Evolutionary conservation across 2,797 vertebrate species (phyloP).

Genomic region (Nasua narica): DNA sequence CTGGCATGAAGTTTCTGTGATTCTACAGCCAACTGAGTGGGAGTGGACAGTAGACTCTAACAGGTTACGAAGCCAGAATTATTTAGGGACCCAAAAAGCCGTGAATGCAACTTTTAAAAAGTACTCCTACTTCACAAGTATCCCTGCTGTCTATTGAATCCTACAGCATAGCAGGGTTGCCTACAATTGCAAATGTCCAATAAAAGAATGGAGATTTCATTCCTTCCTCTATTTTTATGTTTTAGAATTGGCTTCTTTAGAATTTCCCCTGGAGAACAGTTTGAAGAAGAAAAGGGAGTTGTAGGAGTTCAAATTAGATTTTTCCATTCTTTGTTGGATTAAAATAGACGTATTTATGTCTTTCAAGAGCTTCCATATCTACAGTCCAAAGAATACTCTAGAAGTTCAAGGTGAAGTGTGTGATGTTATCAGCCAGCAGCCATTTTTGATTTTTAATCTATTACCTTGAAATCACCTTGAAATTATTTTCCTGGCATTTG

Average conservation of each 20-base stretch:
- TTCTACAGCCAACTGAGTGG: background rate
- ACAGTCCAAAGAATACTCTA: background rate
- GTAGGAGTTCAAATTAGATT: background rate
- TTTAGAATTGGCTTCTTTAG: background rate
- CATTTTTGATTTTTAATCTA: conserved; percentile 68
- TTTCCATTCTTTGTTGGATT: background rate
- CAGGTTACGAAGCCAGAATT: background rate
- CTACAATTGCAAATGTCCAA: background rate
- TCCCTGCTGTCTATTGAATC: background rate
- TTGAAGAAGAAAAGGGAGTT: background rate
- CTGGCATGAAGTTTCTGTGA: background rate
- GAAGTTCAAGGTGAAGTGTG: background rate
- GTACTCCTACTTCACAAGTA: background rate
- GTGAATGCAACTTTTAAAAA: background rate
- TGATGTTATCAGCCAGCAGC: conserved; percentile 48
- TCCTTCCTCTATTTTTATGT: background rate
- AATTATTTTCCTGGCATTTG: conserved; percentile 69
- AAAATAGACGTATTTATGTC: background rate
- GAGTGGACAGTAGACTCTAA: background rate
- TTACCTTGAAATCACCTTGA: conserved; percentile 75
- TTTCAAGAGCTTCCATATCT: background rate
- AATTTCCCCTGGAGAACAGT: background rate
- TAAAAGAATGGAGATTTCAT: background rate
- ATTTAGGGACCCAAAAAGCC: background rate
- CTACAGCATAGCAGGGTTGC: background rate